Evolutionary conservation across 2,797 vertebrate genomes (phyloP), one percentile per base, ranked within the genome.

Genomic region (Natrix natrix): DNA sequence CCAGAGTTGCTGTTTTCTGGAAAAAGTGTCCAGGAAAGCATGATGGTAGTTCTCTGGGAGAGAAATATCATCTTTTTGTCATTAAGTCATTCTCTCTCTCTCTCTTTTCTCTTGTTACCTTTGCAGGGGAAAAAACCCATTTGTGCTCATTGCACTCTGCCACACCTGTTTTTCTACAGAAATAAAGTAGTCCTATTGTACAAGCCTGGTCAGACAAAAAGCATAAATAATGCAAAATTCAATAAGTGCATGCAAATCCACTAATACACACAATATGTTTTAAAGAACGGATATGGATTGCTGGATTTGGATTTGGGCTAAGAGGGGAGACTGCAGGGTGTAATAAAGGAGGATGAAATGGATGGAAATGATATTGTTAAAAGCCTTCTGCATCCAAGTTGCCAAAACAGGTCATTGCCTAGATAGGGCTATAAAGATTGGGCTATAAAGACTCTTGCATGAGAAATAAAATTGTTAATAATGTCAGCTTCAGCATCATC

Each of bases 401-500:
- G 87, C 57, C 52, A 89, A 56, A 86, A 86, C 20, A 87, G 83
- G 24, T 28, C 48, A 43, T 86, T 86, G 87, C 87, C 83, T 61
- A 63, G 48, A 57, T 61, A 55, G 24, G 43, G 28, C 57, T 93
- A 87, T 69, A 57, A 93, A 69, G 26, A 93, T 83, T 90, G 89
- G 61, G 87, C 43, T 60, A 32, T 91, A 89, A 69, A 57, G 88
- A 54, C 37, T 54, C 43, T 88, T 91, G 90, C 93, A 88, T 89
- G 87, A 89, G 57, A 59, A 86, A 88, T 91, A 89, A 91, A 93
- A 90, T 87, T 52, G 92, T 93, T 93, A 93, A 87, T 61, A 90
- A 69, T 69, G 83, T 91, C 86, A 93, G 60, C 89, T 56, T 74
- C 86, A 57, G 90, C 54, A 59, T 74, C 89, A 93, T 89, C 74